Base-by-base conservation (phyloP, 2,888 invertebrate genomes). In the Melieria omissa region DNA sequence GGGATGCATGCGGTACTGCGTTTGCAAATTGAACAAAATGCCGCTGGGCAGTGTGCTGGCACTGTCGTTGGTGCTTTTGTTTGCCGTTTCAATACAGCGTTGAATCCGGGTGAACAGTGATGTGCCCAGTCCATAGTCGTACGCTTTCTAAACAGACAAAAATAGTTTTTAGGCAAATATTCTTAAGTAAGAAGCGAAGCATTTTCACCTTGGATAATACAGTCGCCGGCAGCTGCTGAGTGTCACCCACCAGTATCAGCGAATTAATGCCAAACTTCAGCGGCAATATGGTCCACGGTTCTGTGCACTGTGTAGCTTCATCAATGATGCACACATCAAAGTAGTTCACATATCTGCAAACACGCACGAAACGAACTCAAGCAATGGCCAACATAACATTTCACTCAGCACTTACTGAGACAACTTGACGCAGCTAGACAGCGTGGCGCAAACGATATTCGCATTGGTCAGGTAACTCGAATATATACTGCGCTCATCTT, bases 301-400 rank as follows among this genome's bases (percentile, higher is more conserved):
- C 97, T 52, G 90, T 92, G 76, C 94, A 93, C 83, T 96, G 95
- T 0, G 95, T 94, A 29, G 97, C 96, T 88, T 97, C 95, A 86
- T 95, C 95, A 67, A 96, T 90, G 68, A 95, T 93, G 79, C 95
- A 95, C 72, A 92, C 88, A 64, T 91, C 90, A 70, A 89, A 88
- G 65, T 82, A 82, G 61, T 77, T 69, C 4, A 84, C 76, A 16
- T 73, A 82, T n/a, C 78, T 78, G 45, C 4, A 9, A 58, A 10
- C 47, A 8, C 29, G 6, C 42, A 55, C 45, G 7, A 46, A 41
- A 16, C 49, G 14, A 70, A 68, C 46, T 10, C 10, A 62, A 42
- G 8, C 9, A 14, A 16, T 5, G n/a, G 55, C 7, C 29, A 29
- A 29, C 29, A 29, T 29, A 29, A 29, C 29, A 29, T 29, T 29